These are phyloP conservation scores for Podarcis cretensis DNA, from an alignment of 2,113 vertebrate species.

Conservation along the genomic window DNA sequence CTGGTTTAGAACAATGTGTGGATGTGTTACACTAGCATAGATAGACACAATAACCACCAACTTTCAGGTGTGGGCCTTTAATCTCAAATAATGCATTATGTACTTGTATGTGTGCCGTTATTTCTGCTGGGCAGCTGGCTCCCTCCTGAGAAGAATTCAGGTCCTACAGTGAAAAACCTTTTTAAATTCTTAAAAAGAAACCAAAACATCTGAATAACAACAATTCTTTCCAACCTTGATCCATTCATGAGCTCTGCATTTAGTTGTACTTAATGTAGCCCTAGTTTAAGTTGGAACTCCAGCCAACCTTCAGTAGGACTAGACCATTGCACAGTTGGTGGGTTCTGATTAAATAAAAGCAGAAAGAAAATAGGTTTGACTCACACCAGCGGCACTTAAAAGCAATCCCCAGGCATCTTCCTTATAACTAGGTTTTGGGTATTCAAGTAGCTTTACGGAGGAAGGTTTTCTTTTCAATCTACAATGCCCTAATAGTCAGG, in stretches of 20 bases:
- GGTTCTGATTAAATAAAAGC: not conserved
- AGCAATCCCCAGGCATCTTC: not conserved
- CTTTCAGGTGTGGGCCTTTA: too few relatives aligned
- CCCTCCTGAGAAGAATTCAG: accelerated
- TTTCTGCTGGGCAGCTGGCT: not conserved
- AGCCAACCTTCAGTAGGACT: not conserved
- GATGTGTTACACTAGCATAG: too few relatives aligned
- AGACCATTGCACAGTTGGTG: accelerated
- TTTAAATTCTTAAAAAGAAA: not conserved
- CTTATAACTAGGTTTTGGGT: not conserved
- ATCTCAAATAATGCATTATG: too few relatives aligned
- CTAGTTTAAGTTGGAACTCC: accelerated
- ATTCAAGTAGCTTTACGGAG: not conserved
- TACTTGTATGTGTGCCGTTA: too few relatives aligned
- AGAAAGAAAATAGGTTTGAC: not conserved
- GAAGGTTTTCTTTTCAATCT: not conserved
- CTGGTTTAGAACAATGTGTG: too few relatives aligned
- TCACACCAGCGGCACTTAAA: accelerated
- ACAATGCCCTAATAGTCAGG: accelerated
- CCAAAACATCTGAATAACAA: not conserved
- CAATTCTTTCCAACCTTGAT: not conserved
- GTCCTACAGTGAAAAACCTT: not conserved
- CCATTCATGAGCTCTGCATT: not conserved
- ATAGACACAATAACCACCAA: too few relatives aligned
- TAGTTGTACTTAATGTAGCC: not conserved